Evolutionary conservation across 2,113 vertebrate species (phyloP), one percentile per base, ranked within the genome.

Genomic region (Propithecus coquereli): DNA sequence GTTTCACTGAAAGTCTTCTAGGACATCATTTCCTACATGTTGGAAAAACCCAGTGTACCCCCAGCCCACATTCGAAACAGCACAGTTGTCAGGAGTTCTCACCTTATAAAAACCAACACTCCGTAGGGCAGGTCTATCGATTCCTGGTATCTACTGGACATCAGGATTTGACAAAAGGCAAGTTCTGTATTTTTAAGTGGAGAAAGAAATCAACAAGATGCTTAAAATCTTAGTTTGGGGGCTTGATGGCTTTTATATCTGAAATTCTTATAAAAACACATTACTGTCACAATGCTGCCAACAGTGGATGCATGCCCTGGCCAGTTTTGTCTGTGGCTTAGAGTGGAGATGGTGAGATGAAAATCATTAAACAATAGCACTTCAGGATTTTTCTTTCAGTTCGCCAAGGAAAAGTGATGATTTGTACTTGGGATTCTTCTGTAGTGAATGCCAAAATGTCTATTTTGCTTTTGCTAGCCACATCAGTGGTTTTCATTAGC

Each of bases 351-450:
- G 14, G 27, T 37, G 7, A 70, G 57, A 37, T 71, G 25, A 20
- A 61, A 57, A 9, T 70, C 30, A 10, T 66, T 6, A 18, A 10
- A 13, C 7, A 23, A 14, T 1, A 76, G 12, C 57, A 54, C 70
- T 16, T 34, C 40, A 68, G 45, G 43, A 8, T 6, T 66, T 74
- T 57, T 43, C 32, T 68, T 70, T 63, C 30, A 25, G 16, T 81
- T 91, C 77, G 47, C 73, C 87, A 94, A 97, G 30, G 77, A 91
- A 93, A 80, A 61, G 71, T 27, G 43, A 88, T 6, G 9, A 9
- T 79, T 85, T 80, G 76, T 85, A 90, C 0, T 66, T 71, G 13
- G 66, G 12, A 32, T 94, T 95, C 4, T 94, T 95, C 95, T 96
- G 34, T 25, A 84, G 59, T 77, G 14, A 43, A 11, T 91, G 76